These are phyloP conservation scores for Potamarius usumacintae DNA, from an alignment of 2,113 vertebrate species.

Conservation along the genomic window DNA sequence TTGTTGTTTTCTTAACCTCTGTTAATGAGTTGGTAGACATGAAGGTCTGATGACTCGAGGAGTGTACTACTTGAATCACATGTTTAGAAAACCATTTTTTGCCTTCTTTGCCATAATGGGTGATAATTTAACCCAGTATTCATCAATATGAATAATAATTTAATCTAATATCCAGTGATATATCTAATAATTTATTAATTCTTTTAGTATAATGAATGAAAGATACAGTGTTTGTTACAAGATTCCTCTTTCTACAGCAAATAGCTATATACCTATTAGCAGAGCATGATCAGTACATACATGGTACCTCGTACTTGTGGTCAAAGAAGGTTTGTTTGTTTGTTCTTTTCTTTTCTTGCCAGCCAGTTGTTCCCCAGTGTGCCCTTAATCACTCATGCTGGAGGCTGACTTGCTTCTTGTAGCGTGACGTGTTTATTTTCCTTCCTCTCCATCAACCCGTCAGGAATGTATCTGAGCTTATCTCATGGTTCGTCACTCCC, in stretches of 20 bases:
- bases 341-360: not conserved
- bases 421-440: slow-evolving; percentile 30
- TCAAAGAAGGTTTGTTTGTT: not conserved
- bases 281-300: not conserved
- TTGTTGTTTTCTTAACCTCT: slow-evolving; percentile 43
- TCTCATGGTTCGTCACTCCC: slow-evolving; percentile 60
- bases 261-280: not conserved
- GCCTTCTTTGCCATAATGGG: not conserved
- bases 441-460: slow-evolving; percentile 35
- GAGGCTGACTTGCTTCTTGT: slow-evolving; percentile 10
- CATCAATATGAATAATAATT: not conserved
- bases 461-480: slow-evolving; percentile 50
- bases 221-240: not conserved
- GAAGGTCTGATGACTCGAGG: not conserved
- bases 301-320: not conserved
- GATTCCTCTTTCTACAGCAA: not conserved
- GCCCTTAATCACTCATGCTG: slow-evolving; percentile 18
- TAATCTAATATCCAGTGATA: not conserved
- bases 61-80: not conserved
- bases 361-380: not conserved
- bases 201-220: not conserved
- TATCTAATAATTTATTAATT: not conserved
- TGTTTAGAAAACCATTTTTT: not conserved
- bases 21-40: slow-evolving; percentile 43
- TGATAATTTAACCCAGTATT: not conserved